Base-by-base conservation (phyloP, 1,140 invertebrate species). In the Eupeodes corollae region DNA sequence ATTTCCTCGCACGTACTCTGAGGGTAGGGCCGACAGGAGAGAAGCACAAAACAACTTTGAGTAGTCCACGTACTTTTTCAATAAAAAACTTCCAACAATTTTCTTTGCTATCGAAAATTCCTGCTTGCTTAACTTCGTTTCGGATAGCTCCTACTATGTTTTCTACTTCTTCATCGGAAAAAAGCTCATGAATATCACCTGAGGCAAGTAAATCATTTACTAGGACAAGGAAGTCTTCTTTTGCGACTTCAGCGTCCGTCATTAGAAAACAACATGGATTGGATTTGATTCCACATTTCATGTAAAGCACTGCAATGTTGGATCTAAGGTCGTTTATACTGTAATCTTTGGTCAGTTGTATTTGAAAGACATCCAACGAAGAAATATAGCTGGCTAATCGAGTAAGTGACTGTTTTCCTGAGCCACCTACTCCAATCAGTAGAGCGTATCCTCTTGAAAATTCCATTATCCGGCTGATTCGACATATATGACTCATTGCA, bases 51-150 rank as follows among this genome's bases (percentile, higher is more conserved):
- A 94, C 80, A n/a, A 87, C 75, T 64, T 86, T 88, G 5, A 88
- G 58, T 56, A 79, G 69, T 39, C 71, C 73, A 46, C 89, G 75
- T 11, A 95, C 90, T 61, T 87, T 79, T 55, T 93, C 87, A 52
- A 98, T 93, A 62, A 94, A 97, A 71, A 90, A 92, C 63, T 83
- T 85, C 92, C 92, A 98, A 61, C 91, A 95, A 60, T 92, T 95
- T 63, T 97, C 92, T 53, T 82, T 77, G 0, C 86, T 87, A 67
- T 96, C 92, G 47, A 81, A 71, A 44, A 91, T 71, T 10, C 91
- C 93, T 3, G 79, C 69, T 42, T 59, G 57, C 14, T 57, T 58
- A 31, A 94, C 91, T 75, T 96, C 91, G 61, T 82, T 85, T 55
- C 84, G 74, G 6, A 96, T 75, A 6, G 76, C 78, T 54, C 77